Evolutionary conservation across 2,888 invertebrate species (phyloP).

Genomic region (Fragum sueziense): DNA sequence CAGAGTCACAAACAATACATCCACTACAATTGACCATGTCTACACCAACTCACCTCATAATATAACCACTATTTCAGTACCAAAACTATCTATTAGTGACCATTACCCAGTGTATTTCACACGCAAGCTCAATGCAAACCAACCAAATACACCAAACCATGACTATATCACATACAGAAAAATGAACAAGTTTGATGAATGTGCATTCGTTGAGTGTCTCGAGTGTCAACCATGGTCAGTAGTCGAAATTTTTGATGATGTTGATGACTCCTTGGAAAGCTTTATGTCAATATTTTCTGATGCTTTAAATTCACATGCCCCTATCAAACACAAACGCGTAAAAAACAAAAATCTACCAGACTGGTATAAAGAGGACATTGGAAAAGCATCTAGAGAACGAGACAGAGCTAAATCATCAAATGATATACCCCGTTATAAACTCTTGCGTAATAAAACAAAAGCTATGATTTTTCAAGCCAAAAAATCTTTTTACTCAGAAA

Average conservation of each 20-base stretch:
- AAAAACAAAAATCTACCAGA: slow-evolving; percentile 21
- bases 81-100: no score
- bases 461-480: neutral
- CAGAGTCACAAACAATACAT: no score
- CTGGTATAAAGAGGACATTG: slow-evolving; percentile 5
- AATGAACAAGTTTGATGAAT: no score
- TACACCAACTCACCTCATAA: no score
- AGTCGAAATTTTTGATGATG: slow-evolving; percentile 18
- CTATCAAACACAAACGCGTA: slow-evolving; percentile 9
- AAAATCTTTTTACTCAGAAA: slow-evolving; percentile 5
- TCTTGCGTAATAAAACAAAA: slow-evolving; percentile 8
- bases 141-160: no score
- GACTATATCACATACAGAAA: no score
- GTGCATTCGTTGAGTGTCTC: no score
- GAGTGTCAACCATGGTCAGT: slow-evolving; percentile 20
- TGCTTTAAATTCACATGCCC: slow-evolving; percentile 16
- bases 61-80: no score
- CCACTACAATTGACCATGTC: no score
- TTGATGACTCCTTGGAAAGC: slow-evolving; percentile 28
- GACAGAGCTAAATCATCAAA: neutral
- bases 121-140: no score
- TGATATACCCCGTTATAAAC: neutral
- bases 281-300: slow-evolving; percentile 13
- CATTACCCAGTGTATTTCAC: no score
- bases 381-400: neutral